Evolutionary conservation across 2,797 vertebrate species (phyloP).

Genomic region (Alca torda): DNA sequence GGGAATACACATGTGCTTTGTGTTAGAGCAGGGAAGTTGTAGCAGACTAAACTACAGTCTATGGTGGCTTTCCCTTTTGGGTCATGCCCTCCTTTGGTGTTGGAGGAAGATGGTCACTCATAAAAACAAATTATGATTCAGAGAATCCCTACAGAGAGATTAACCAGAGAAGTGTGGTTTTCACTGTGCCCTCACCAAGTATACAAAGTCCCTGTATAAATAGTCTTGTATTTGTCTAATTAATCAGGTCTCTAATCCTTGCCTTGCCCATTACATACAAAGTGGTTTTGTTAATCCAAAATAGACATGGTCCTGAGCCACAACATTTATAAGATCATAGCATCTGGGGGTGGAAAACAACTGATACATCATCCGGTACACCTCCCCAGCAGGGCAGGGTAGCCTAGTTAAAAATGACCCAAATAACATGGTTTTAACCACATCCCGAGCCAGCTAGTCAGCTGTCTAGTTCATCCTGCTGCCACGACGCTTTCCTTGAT

Average conservation of each 20-base stretch:
- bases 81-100: slow-evolving; percentile 29
- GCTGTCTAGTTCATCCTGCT: neutral
- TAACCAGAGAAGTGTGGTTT: slow-evolving; percentile 46
- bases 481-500: neutral
- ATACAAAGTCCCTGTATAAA: slow-evolving; percentile 5
- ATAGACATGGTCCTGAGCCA: slow-evolving; percentile 20
- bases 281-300: slow-evolving; percentile 49
- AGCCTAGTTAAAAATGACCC: slow-evolving; percentile 12
- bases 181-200: neutral
- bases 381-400: slow-evolving; percentile 1
- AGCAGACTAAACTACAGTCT: slow-evolving; percentile 40
- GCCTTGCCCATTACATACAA: slow-evolving; percentile 2
- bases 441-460: neutral
- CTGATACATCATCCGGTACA: neutral
- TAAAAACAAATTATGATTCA: slow-evolving; percentile 59
- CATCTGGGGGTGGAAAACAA: slow-evolving; percentile 13
- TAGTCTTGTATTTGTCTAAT: slow-evolving; percentile 8
- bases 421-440: slow-evolving; percentile 39
- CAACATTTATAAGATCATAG: slow-evolving; percentile 31
- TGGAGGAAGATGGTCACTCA: slow-evolving; percentile 44
- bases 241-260: slow-evolving; percentile 17
- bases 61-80: slow-evolving; percentile 20
- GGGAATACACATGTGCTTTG: slow-evolving; percentile 47
- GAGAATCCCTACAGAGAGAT: slow-evolving; percentile 25
- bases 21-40: slow-evolving; percentile 35